These are phyloP conservation scores for Eupithecia abbreviata DNA, from an alignment of 2,888 invertebrate species.

Conservation along the genomic window DNA sequence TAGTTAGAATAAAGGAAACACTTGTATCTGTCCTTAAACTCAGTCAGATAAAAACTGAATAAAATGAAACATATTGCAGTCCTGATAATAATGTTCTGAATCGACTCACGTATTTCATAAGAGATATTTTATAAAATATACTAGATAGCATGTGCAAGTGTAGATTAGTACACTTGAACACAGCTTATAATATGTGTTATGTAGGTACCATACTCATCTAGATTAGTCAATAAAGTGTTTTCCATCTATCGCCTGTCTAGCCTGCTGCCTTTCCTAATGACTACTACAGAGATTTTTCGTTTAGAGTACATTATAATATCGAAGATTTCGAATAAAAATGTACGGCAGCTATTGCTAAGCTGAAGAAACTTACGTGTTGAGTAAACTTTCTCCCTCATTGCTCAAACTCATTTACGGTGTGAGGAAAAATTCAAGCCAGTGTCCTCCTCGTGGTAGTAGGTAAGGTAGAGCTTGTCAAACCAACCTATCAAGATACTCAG, in stretches of 20 bases:
- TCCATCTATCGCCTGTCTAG: not conserved
- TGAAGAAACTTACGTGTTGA: not conserved
- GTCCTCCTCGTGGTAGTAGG: not conserved
- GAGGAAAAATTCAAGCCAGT: not conserved
- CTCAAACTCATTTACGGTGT: not conserved
- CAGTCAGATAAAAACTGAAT: not conserved
- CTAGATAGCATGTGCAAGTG: no score
- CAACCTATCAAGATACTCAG: not conserved
- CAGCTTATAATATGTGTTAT: not conserved
- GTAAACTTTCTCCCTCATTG: not conserved
- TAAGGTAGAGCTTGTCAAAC: not conserved
- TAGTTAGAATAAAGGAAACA: not conserved
- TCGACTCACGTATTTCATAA: not conserved
- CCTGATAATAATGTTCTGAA: not conserved
- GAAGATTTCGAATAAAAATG: no score
- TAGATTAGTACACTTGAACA: not conserved
- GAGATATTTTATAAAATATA: no score
- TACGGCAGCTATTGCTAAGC: not conserved
- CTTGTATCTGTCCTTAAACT: not conserved
- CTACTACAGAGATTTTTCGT: no score
- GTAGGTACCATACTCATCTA: not conserved
- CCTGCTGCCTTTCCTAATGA: not conserved
- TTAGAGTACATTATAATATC: no score
- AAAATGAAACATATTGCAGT: constrained; percentile 1
- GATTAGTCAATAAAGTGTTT: no score